Percentiles rank a stretch among this genome's conserved stretches.
Evolutionary conservation across 2,113 vertebrate species (phyloP).

Genomic region (Mormoops blainvillei): DNA sequence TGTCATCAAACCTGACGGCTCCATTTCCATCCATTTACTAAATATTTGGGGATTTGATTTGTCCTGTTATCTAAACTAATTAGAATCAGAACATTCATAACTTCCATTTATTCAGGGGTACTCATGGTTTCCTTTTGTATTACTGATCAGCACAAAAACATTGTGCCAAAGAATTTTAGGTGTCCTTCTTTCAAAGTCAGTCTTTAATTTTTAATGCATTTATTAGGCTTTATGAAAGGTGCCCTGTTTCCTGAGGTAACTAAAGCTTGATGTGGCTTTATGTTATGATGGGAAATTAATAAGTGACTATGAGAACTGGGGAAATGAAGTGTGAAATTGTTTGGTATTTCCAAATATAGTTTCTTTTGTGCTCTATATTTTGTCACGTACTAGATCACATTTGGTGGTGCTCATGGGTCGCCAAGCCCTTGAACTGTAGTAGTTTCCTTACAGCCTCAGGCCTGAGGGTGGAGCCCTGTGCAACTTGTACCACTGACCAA

Average conservation of each 20-base stretch:
- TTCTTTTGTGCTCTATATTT: constrained; percentile 46
- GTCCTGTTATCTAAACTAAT: constrained; percentile 32
- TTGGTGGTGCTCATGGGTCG: neutral
- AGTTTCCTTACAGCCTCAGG: neutral
- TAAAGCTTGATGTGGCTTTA: constrained; percentile 26
- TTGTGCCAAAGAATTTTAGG: neutral
- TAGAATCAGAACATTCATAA: neutral
- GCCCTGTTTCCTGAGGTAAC: constrained; percentile 25
- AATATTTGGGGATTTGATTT: constrained; percentile 10
- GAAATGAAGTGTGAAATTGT: constrained; percentile 50
- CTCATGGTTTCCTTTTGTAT: neutral
- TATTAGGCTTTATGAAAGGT: constrained; percentile 30
- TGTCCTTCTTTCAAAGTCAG: constrained; percentile 33
- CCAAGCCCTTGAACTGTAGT: neutral
- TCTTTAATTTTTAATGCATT: constrained; percentile 50
- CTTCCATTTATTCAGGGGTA: neutral
- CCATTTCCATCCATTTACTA: neutral
- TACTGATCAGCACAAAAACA: neutral
- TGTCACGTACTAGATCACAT: neutral
- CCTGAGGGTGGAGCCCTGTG: neutral
- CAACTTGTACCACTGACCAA: neutral
- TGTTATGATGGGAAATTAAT: constrained; percentile 54
- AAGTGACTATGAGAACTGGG: constrained; percentile 27
- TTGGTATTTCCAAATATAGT: constrained; percentile 27
- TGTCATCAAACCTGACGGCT: neutral